Conservation (phyloP, 2,888 invertebrate genomes). For the Stictocephala bisonia region DNA sequence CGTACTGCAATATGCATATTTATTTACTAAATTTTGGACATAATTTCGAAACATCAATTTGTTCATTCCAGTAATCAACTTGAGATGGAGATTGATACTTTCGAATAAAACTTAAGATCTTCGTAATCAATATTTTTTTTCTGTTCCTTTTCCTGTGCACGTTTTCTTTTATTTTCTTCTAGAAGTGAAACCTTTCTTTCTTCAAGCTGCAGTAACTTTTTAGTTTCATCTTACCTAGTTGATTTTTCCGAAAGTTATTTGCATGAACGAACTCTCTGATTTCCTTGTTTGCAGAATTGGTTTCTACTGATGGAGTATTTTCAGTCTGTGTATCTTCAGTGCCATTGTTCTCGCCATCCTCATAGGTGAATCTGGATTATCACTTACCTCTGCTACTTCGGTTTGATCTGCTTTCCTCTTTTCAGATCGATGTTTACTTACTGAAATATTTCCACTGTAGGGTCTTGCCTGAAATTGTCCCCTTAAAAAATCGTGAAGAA, state of each 20-base stretch:
- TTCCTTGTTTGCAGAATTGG: conserved; percentile 1
- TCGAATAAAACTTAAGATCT: conserved; percentile 3
- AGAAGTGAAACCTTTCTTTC: conserved; percentile 15
- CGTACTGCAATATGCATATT: conserved; percentile 12
- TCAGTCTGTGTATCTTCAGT: neutral
- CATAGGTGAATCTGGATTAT: conserved; percentile 7
- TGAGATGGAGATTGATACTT: neutral
- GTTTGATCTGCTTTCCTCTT: conserved; percentile 20
- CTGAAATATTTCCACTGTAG: conserved; percentile 10
- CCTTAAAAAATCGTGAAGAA: conserved; percentile 18
- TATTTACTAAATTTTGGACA: conserved; percentile 6
- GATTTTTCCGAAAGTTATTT: neutral
- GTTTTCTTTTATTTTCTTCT: conserved; percentile 10
- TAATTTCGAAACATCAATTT: conserved; percentile 28
- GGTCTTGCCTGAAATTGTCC: conserved; percentile 10
- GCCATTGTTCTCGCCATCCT: conserved; percentile 7
- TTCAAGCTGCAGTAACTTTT: conserved; percentile 24
- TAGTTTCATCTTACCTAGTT: neutral
- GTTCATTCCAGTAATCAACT: neutral
- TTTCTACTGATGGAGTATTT: conserved; percentile 1
- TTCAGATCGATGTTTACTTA: conserved; percentile 8
- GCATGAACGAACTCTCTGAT: conserved; percentile 7
- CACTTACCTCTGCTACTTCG: conserved; percentile 22
- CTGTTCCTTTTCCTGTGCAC: neutral
- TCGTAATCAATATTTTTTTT: conserved; percentile 5